Evolutionary conservation across 92 coral and sea anemone species (phyloP).

Genomic region (Isaurus tuberculatus): DNA sequence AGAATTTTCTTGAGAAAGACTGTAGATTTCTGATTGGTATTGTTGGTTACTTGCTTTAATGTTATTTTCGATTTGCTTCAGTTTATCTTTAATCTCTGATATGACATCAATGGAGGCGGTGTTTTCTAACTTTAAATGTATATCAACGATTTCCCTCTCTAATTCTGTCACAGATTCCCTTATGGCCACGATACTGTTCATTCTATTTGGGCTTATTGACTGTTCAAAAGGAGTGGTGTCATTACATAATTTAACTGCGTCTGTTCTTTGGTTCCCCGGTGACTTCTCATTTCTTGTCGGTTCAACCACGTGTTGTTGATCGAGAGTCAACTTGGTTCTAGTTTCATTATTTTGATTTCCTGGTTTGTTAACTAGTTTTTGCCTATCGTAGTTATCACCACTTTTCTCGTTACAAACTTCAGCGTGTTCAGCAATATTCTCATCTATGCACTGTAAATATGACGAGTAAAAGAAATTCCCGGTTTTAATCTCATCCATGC

Average conservation of each 20-base stretch:
- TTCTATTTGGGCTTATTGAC: background rate
- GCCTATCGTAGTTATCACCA: background rate
- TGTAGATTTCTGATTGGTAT: background rate
- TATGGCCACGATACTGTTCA: constrained; percentile 3
- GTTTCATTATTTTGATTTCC: background rate
- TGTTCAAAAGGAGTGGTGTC: background rate
- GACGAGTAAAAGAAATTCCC: constrained; percentile 6
- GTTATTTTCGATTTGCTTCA: background rate
- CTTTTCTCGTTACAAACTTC: background rate
- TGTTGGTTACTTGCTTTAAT: background rate
- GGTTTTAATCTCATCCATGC: background rate
- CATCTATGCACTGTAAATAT: background rate
- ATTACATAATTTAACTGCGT: background rate
- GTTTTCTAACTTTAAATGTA: background rate
- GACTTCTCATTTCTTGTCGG: background rate
- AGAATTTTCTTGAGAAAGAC: constrained; percentile 12
- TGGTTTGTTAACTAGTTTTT: background rate
- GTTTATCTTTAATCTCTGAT: background rate
- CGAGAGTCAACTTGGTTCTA: background rate
- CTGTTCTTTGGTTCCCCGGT: background rate
- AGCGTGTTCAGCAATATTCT: background rate
- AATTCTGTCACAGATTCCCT: background rate
- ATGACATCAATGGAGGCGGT: background rate
- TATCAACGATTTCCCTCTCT: constrained; percentile 2
- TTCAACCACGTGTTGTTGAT: background rate